These are phyloP conservation scores for Amniataba percoides DNA, from an alignment of 2,797 vertebrate species.

Conservation along the genomic window DNA sequence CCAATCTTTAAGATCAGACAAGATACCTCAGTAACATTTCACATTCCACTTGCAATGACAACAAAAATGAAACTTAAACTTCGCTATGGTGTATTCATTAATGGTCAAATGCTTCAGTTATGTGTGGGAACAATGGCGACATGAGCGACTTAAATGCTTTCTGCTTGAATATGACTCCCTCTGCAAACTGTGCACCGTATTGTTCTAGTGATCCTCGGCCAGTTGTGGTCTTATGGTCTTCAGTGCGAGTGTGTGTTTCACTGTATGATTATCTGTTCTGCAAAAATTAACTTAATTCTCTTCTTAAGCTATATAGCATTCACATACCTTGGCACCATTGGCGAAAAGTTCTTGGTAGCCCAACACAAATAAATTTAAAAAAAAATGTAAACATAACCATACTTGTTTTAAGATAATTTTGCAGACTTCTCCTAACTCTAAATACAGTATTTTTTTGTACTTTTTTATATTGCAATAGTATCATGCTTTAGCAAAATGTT, in stretches of 20 bases:
- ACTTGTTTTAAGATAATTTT: slow-evolving; percentile 94
- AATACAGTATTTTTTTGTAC: slow-evolving; percentile 90
- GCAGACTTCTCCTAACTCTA: slow-evolving; percentile 96
- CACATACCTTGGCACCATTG: slow-evolving; percentile 99
- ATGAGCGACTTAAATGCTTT: slow-evolving; percentile 70
- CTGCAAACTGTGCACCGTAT: slow-evolving; percentile 73
- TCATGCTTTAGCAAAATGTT: slow-evolving; percentile 99
- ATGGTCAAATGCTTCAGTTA: slow-evolving; percentile 58
- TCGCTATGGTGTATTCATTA: slow-evolving; percentile 67
- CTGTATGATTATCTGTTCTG: slow-evolving; percentile 97
- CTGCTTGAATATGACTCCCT: slow-evolving; percentile 66
- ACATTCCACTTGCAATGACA: slow-evolving; percentile 85
- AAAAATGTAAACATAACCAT: slow-evolving; percentile 94
- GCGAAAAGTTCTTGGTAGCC: slow-evolving; percentile 98
- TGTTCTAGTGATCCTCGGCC: slow-evolving; percentile 85
- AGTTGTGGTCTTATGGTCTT: slow-evolving; percentile 91
- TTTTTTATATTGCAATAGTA: slow-evolving; percentile 95
- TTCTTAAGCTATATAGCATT: slow-evolving; percentile 97
- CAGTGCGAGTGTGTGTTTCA: slow-evolving; percentile 89
- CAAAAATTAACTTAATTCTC: slow-evolving; percentile 92
- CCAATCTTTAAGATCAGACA: slow-evolving; percentile 76
- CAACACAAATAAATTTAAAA: slow-evolving; percentile 83
- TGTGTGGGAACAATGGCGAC: slow-evolving; percentile 62
- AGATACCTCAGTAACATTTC: slow-evolving; percentile 84
- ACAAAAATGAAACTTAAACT: slow-evolving; percentile 63